A percentile compares a stretch with the other conserved stretches of the same genome.
These are phyloP conservation scores for Pteropus alecto DNA, from an alignment of 2,113 vertebrate species.

Conservation along the genomic window DNA sequence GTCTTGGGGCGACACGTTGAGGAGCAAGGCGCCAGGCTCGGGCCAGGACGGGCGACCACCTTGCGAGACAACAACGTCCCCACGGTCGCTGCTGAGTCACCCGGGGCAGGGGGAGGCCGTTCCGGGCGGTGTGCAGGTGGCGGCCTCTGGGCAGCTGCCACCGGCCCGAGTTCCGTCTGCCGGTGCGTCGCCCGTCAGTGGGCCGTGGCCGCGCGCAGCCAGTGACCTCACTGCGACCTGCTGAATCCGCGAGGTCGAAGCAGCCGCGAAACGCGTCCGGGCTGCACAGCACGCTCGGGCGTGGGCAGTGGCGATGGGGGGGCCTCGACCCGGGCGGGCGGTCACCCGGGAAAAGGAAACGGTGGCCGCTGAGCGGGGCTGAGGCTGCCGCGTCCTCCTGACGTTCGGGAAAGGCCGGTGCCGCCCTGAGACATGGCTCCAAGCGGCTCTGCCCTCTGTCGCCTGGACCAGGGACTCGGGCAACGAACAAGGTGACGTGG, in stretches of 20 bases:
- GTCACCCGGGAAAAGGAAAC: not conserved
- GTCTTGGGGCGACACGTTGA: not conserved
- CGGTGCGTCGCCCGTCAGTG: too few species aligned
- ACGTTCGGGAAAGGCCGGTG: not conserved
- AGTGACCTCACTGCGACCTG: too few species aligned
- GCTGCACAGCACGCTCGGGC: not conserved
- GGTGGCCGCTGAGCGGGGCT: rapidly evolving
- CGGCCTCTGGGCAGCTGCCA: not conserved
- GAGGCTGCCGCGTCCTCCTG: not conserved
- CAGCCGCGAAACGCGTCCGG: not conserved
- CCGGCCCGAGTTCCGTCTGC: not conserved
- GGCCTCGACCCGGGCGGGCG: too few species aligned
- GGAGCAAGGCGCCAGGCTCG: not conserved
- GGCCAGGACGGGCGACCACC: not conserved
- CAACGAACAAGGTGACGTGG: not conserved
- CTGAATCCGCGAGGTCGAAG: too few species aligned
- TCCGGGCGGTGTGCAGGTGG: too few species aligned
- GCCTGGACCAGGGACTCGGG: not conserved
- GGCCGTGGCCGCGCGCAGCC: too few species aligned
- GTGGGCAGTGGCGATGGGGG: rapidly evolving
- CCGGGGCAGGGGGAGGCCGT: too few species aligned
- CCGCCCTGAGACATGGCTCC: not conserved
- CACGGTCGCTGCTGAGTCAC: not conserved
- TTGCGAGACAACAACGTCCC: not conserved
- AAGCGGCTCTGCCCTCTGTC: not conserved